Evolutionary conservation across 2,113 vertebrate species (phyloP), one percentile per base, ranked within the genome.

Genomic region (Microcebus lehilahytsara): DNA sequence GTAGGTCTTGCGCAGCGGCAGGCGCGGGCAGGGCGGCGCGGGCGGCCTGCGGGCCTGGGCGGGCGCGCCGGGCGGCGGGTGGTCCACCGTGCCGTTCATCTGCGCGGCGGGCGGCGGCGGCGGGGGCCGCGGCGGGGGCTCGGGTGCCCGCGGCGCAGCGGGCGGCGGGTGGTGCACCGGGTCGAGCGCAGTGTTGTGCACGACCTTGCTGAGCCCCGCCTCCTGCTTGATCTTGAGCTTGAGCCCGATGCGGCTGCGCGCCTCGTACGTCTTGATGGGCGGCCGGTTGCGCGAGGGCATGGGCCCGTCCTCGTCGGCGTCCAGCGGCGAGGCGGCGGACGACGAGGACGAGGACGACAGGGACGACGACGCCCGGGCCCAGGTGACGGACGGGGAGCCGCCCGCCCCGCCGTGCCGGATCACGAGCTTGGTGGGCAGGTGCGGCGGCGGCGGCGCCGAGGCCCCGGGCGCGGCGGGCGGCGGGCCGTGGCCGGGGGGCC

Each of bases 221-320:
- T 99, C 99, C 97, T 99, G 99, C 90, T 99, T 99, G 98, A 99
- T 99, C 98, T 99, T 99, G 20, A 99, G 97, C 97, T 99, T 99
- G 87, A 99, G 98, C 30, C 99, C 99, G 0, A 99, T 99, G 49
- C 99, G 98, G 80, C 99, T 99, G 0, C 99, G 99, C 0, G 99
- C 99, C 98, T 99, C 99, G 9, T 99, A 99, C 11, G 99, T 99
- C 97, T 99, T 99, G 74, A 99, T 99, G 14, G 99, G 99, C 0
- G 99, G 99, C 16, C 99, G 99, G 98, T 99, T 99, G 75, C 99
- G 98, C 30, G 99, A 99, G 0, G 99, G 99, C 74, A 99, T 97
- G 2, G 98, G 98, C 1, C 99, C 98, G 0, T 99, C 99, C 2
- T 99, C 99, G 0, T 99, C 99, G 0, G 99, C 98, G 0, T 98